Conservation (phyloP, 2,888 invertebrate genomes). For the Drosophila neoperkinsi region DNA sequence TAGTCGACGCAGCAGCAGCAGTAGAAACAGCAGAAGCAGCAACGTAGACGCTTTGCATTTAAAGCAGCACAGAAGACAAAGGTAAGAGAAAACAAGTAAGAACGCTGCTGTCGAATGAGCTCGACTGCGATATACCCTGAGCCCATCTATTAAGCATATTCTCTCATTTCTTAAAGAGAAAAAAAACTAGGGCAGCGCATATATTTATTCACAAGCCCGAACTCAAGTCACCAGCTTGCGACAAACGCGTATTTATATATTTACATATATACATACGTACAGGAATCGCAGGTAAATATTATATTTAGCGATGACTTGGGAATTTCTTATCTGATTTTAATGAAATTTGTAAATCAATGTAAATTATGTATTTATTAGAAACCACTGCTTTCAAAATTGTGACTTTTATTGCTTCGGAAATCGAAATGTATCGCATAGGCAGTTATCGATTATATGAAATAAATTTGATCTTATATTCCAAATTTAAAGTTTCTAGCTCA, state of each 20-base stretch:
- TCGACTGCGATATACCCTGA: not conserved
- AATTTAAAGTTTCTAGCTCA: not conserved
- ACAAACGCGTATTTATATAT: not conserved
- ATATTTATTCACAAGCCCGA: not conserved
- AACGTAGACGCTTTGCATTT: constrained; percentile 63
- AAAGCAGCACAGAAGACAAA: constrained; percentile 43
- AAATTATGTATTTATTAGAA: too few relatives aligned
- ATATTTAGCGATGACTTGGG: not conserved
- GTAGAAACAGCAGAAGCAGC: constrained; percentile 29
- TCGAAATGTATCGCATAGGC: not conserved
- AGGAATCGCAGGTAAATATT: not conserved
- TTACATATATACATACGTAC: too few relatives aligned
- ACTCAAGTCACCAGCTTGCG: not conserved
- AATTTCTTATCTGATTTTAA: not conserved
- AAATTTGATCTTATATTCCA: not conserved
- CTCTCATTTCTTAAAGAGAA: not conserved
- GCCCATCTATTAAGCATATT: not conserved
- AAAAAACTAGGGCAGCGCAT: not conserved
- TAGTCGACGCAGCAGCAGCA: constrained; percentile 51
- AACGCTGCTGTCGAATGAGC: not conserved
- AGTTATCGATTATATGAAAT: not conserved
- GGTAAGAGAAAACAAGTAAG: constrained; percentile 21
- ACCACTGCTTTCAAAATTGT: too few relatives aligned
- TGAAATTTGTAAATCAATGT: not conserved
- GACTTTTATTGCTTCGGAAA: not conserved